A percentile compares a stretch with the other conserved stretches of the same genome.
These are phyloP conservation scores for Ypsolopha sequella DNA, from an alignment of 2,888 invertebrate genomes.

Conservation along the genomic window DNA sequence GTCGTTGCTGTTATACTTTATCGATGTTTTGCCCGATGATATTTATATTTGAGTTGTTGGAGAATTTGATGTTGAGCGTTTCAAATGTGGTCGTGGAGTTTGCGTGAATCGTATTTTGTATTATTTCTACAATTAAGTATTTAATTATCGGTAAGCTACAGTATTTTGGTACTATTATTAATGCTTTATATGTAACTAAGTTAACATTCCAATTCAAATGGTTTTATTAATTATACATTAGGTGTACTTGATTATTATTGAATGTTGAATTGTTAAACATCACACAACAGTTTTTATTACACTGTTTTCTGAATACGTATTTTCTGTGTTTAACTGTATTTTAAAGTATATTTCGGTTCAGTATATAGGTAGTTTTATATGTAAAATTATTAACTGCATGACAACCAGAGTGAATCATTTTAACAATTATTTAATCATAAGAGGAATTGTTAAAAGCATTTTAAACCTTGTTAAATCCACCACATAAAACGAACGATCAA, in stretches of 20 bases:
- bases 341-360: not conserved
- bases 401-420: conserved; percentile 31
- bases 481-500: conserved; percentile 47
- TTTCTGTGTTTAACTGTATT: not conserved
- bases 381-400: conserved; percentile 46
- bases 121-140: conserved; percentile 29
- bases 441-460: conserved; percentile 30
- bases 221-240: not conserved
- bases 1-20: conserved; percentile 30
- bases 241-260: not conserved
- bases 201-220: conserved; percentile 49
- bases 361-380: conserved; percentile 2
- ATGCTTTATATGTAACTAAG: conserved; percentile 40
- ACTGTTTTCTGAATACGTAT: not conserved
- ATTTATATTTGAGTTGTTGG: not conserved
- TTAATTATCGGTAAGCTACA: conserved; percentile 41
- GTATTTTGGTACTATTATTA: conserved; percentile 58
- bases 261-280: conserved; percentile 3
- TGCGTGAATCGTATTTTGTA: conserved; percentile 6
- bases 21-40: conserved; percentile 27
- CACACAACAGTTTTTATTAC: not conserved
- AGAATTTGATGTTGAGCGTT: no score
- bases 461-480: conserved; percentile 23
- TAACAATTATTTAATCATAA: conserved; percentile 30
- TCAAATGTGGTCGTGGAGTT: conserved; percentile 3